Evolutionary conservation across 2,113 vertebrate genomes (phyloP).

Genomic region (Rhynchomys soricoides): DNA sequence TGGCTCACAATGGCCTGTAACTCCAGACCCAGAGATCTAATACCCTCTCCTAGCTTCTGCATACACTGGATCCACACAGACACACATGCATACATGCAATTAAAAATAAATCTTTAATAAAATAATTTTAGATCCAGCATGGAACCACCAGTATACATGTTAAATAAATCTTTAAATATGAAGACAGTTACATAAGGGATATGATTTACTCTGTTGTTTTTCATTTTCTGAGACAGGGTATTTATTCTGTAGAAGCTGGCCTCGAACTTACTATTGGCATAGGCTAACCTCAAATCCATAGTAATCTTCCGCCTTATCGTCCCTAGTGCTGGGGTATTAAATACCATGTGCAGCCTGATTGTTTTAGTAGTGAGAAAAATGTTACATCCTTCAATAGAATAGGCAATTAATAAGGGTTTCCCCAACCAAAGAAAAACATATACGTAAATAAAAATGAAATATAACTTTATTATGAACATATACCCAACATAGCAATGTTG

Average conservation of each 20-base stretch:
- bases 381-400: background rate
- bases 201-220: background rate
- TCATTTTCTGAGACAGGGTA: background rate
- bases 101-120: background rate
- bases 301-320: background rate
- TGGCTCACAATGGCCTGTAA: background rate
- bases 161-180: background rate
- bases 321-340: background rate
- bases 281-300: background rate
- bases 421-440: background rate
- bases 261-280: background rate
- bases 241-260: background rate
- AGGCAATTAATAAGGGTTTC: background rate
- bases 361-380: conserved; percentile 33
- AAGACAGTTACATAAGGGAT: conserved; percentile 23
- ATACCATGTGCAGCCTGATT: too few species aligned
- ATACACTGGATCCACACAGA: background rate
- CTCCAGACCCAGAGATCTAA: background rate
- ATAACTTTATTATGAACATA: background rate
- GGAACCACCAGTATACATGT: background rate
- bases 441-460: background rate
- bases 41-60: background rate
- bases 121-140: background rate
- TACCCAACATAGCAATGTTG: background rate
- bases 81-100: background rate